Conservation (phyloP, 2,797 vertebrate species). For the Acanthornis magna region DNA sequence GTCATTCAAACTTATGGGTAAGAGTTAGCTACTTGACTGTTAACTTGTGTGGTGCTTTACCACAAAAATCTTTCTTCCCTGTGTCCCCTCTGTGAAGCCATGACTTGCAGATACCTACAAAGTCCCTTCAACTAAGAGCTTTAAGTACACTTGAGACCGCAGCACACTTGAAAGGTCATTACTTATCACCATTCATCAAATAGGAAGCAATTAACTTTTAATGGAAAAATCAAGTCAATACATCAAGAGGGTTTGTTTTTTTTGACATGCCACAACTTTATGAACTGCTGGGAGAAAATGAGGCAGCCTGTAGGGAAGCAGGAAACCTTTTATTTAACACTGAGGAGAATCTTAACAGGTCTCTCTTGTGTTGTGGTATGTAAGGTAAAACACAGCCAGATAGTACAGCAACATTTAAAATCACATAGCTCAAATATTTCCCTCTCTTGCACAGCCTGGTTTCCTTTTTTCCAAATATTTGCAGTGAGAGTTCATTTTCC, state of each 20-base stretch:
- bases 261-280: slow-evolving; percentile 32
- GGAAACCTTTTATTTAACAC: slow-evolving; percentile 7
- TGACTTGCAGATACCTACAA: not conserved
- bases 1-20: not conserved
- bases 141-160: not conserved
- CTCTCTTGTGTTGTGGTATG: not conserved
- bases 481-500: not conserved
- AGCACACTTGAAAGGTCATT: slow-evolving; percentile 31
- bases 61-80: not conserved
- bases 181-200: slow-evolving; percentile 57
- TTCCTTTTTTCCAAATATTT: not conserved
- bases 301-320: not conserved
- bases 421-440: not conserved
- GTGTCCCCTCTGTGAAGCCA: not conserved
- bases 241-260: not conserved
- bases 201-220: slow-evolving; percentile 59
- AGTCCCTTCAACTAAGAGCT: not conserved
- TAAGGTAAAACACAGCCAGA: not conserved
- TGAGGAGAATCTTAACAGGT: not conserved
- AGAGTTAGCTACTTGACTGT: not conserved
- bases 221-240: slow-evolving; percentile 56
- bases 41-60: not conserved
- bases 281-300: slow-evolving; percentile 53
- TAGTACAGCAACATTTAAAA: not conserved
- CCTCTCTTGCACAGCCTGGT: not conserved